Base-by-base conservation (phyloP, 2,888 invertebrate species). In the Tenthredo scrophulariae region DNA sequence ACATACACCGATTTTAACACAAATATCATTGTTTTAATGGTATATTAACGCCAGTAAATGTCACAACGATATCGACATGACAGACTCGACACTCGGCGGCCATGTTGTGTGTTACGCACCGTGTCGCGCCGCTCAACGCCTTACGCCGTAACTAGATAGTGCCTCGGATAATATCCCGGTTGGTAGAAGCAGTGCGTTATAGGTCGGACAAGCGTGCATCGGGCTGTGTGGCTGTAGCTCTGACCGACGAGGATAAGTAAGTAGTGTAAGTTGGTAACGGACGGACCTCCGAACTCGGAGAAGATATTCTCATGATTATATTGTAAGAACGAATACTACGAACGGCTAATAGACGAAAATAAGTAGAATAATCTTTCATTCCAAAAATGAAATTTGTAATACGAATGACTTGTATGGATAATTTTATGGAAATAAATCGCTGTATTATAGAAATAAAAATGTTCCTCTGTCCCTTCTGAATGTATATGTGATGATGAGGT, bases 11-110 rank as follows among this genome's bases (percentile, higher is more conserved):
- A 54, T n/a, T 54, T 54, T 1, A 54, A 54, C n/a, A 54, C n/a
- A 54, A 54, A 54, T 54, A 54, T 54, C 54, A 54, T 54, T 5
- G 26, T 62, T 62, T 26, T 26, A 33, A 29, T 15, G 13, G 10
- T 5, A 37, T 22, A 43, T 33, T 29, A n/a, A 40, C n/a, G 7
- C 22, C 13, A 62, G 15, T n/a, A 54, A 54, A 54, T 62, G 80
- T 91, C 90, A 90, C 90, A 90, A 89, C 90, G 90, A 90, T 89
- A 89, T 91, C 90, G 90, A 90, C 91, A 91, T 91, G 90, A 90
- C 90, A 90, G 58, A 50, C 58, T 88, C 91, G 89, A 86, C 88
- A 89, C 90, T 90, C 86, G 88, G 91, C 92, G 89, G 92, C 92
- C 93, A 93, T 93, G 87, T 92, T 92, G 89, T 88, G 83, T 84